phyloP scores from a whole-genome alignment of 2,888 invertebrate species.

The Perizoma affinitatum region DNA sequence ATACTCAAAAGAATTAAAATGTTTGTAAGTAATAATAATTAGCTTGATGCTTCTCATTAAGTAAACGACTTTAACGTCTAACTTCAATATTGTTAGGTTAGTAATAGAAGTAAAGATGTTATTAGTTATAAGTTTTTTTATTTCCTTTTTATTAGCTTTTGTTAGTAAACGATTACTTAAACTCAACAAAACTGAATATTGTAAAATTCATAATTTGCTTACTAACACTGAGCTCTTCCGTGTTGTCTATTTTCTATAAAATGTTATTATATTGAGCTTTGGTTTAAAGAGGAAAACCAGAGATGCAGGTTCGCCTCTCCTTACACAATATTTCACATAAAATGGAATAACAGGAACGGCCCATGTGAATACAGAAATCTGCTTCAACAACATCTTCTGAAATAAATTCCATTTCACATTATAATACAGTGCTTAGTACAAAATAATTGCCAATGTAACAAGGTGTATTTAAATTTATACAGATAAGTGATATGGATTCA shows the following conservation, averaged over 20 bases:
- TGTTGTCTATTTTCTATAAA: constrained; percentile 23
- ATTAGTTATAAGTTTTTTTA: constrained; percentile 44
- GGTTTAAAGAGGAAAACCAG: constrained; percentile 46
- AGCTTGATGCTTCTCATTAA: too few species aligned
- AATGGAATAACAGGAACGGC: constrained; percentile 18
- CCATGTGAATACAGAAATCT: constrained; percentile 14
- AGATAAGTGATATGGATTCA: constrained; percentile 3
- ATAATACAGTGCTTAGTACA: neutral
- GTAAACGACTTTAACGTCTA: too few species aligned
- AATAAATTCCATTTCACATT: constrained; percentile 8
- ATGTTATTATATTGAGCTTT: constrained; percentile 61
- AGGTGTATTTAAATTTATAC: constrained; percentile 11
- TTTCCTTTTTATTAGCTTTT: constrained; percentile 75
- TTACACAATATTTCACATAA: constrained; percentile 29
- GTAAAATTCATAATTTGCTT: constrained; percentile 63
- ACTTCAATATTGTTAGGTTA: constrained; percentile 4
- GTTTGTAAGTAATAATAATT: too few species aligned
- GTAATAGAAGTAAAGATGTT: constrained; percentile 39
- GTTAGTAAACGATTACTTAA: constrained; percentile 76
- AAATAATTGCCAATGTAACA: constrained; percentile 13
- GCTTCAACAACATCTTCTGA: constrained; percentile 16
- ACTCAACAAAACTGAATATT: constrained; percentile 64
- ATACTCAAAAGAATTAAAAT: too few species aligned
- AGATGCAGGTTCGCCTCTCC: constrained; percentile 12
- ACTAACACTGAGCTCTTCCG: constrained; percentile 36